These are phyloP conservation scores for Paedocypris sp. DNA, from an alignment of 2,113 vertebrate genomes.

Conservation along the genomic window DNA sequence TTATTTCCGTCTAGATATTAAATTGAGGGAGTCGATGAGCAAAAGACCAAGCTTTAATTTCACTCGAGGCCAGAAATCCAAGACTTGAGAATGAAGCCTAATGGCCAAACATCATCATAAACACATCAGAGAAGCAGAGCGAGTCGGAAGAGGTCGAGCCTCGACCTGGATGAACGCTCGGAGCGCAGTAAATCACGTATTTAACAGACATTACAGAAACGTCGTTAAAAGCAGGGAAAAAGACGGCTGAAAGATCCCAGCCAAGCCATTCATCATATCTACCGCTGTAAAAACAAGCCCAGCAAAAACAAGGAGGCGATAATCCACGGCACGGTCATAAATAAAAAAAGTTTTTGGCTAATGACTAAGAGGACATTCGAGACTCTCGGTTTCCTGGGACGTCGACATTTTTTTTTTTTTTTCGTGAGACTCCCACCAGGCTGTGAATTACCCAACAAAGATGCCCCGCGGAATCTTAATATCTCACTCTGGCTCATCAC, in stretches of 20 bases:
- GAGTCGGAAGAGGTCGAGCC: conserved; percentile 30
- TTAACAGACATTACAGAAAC: conserved; percentile 36
- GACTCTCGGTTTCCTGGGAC: conserved; percentile 20
- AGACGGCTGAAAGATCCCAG: conserved; percentile 7
- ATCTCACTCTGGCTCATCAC: conserved; percentile 40
- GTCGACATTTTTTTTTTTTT: conserved; percentile 59
- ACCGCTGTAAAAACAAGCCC: conserved; percentile 39
- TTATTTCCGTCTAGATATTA: neutral
- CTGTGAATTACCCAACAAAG: conserved; percentile 49
- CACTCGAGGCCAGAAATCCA: neutral
- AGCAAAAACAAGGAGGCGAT: conserved; percentile 49
- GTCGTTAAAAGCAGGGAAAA: conserved; percentile 14
- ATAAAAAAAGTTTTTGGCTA: conserved; percentile 28
- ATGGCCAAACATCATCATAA: conserved; percentile 26
- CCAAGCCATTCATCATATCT: conserved; percentile 18
- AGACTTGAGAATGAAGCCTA: conserved; percentile 1
- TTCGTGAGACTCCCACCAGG: conserved; percentile 39
- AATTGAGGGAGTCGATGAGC: neutral
- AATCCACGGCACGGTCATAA: conserved; percentile 43
- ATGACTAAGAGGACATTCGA: conserved; percentile 21
- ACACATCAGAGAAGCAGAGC: conserved; percentile 21
- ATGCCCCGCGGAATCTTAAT: conserved; percentile 49
- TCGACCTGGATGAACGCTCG: conserved; percentile 40
- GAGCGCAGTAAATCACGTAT: conserved; percentile 51
- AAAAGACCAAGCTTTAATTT: neutral